Conservation (phyloP, 2,113 vertebrate species). For the Pygoscelis antarcticus region DNA sequence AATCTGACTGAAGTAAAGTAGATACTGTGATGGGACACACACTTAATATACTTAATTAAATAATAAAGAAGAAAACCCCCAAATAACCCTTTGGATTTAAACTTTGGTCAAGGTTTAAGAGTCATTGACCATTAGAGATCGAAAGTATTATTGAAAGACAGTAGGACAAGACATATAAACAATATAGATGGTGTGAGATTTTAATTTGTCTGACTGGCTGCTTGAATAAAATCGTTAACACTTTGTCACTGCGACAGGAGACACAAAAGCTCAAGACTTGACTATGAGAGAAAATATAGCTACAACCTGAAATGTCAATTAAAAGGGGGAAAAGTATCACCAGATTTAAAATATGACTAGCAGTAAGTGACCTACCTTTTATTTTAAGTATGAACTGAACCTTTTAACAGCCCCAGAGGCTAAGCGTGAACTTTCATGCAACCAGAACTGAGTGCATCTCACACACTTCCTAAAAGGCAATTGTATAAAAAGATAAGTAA, state of each 20-base stretch:
- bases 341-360: neutral
- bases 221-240: neutral
- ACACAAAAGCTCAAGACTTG: neutral
- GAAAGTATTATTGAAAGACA: neutral
- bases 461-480: neutral
- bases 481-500: neutral
- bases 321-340: neutral
- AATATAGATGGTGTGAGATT: neutral
- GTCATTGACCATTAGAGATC: neutral
- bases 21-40: neutral
- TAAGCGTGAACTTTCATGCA: neutral
- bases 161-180: neutral
- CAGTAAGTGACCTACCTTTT: neutral
- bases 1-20: neutral
- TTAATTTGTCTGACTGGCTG: neutral
- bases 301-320: neutral
- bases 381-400: neutral
- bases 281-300: neutral
- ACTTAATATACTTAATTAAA: neutral
- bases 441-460: neutral
- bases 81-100: neutral
- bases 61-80: neutral
- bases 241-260: neutral
- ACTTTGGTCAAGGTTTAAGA: neutral
- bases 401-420: conserved; percentile 13